These are phyloP conservation scores for Diadema setosum DNA, from an alignment of 35 echinoderm and acorn worm genomes.

Conservation along the genomic window DNA sequence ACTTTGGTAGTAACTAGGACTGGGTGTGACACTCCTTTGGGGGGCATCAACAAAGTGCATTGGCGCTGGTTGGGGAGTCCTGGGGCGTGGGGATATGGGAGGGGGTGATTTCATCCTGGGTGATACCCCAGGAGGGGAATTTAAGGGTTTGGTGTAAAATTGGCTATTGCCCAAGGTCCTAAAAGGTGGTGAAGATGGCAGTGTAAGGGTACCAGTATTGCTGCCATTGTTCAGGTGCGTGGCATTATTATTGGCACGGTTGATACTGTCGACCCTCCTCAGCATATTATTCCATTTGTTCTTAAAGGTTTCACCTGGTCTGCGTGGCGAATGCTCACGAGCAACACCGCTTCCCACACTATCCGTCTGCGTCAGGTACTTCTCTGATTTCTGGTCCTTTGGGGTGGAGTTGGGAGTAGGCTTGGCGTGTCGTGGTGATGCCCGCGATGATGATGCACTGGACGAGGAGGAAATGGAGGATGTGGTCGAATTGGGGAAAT, in stretches of 20 bases:
- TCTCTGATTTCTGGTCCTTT: background rate
- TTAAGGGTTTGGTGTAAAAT: constrained; percentile 2
- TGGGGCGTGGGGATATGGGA: background rate
- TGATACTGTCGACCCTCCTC: background rate
- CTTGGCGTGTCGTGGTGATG: constrained; percentile 72
- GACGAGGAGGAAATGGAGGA: constrained; percentile 70
- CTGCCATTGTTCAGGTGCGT: background rate
- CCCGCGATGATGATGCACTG: constrained; percentile 64
- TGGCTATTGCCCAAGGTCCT: background rate
- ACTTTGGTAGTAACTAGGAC: background rate
- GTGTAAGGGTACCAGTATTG: background rate
- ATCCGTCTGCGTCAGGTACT: background rate
- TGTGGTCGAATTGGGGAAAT: constrained; percentile 59
- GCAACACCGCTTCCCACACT: background rate
- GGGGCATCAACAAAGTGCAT: background rate
- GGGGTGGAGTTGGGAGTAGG: constrained; percentile 26
- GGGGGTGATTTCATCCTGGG: background rate
- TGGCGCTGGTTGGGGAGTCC: background rate
- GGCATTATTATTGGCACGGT: constrained; percentile 13
- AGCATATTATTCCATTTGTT: constrained; percentile 3
- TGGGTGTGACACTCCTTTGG: background rate
- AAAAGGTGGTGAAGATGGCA: background rate
- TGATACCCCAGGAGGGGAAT: background rate
- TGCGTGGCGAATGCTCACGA: constrained; percentile 71
- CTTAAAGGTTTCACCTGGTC: constrained; percentile 70